phyloP scores from a whole-genome alignment of 2,888 invertebrate genomes.

The Tolmerus cingulatus region DNA sequence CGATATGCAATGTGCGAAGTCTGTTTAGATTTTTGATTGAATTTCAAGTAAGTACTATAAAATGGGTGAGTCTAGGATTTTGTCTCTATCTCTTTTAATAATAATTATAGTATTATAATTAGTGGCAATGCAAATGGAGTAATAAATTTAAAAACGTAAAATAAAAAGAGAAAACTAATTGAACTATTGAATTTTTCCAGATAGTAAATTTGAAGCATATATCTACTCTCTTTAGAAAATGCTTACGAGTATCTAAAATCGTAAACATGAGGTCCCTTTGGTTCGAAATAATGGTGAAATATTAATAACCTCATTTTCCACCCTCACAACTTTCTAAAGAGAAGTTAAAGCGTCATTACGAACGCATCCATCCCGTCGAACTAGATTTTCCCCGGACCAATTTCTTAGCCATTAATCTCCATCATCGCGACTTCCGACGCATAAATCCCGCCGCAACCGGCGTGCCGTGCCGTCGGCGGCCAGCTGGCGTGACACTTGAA shows the following conservation, averaged over 20 bases:
- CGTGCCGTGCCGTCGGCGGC: background rate
- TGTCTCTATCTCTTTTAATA: no score
- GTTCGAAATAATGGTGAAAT: background rate
- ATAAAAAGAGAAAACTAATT: no score
- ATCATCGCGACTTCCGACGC: background rate
- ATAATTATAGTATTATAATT: no score
- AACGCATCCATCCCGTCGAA: background rate
- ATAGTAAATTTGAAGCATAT: no score
- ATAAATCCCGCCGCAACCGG: background rate
- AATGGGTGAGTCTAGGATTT: no score
- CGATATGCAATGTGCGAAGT: no score
- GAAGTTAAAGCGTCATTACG: background rate
- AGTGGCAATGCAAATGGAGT: no score
- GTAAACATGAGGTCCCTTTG: background rate
- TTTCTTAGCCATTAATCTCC: conserved; percentile 12
- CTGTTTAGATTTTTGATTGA: no score
- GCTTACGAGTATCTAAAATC: background rate
- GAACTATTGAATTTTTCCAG: no score
- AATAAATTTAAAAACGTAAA: no score
- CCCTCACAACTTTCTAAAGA: background rate
- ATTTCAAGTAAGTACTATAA: no score
- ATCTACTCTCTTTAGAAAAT: background rate
- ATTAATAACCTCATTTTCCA: background rate
- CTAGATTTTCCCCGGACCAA: background rate
- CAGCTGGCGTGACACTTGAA: conserved; percentile 26